Evolutionary conservation across 2,113 vertebrate species (phyloP).

Genomic region (Corythornis cristatus): DNA sequence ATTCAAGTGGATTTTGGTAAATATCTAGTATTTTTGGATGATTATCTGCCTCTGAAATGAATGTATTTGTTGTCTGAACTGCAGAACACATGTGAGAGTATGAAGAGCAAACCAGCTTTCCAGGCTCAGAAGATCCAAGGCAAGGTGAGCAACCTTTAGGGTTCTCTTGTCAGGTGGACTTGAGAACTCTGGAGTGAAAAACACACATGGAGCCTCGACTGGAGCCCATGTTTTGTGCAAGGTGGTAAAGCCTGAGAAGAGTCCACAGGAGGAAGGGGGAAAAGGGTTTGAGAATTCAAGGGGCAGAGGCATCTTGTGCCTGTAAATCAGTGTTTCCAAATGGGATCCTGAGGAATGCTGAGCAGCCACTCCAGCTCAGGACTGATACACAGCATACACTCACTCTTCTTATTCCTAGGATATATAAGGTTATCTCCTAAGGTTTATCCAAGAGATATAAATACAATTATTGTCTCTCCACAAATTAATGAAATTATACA

Average conservation of each 20-base stretch:
- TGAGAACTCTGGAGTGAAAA: not conserved
- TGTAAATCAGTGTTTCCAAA: constrained; percentile 1
- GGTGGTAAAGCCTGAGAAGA: not conserved
- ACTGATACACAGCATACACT: not conserved
- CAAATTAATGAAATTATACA: not conserved
- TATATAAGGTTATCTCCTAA: not conserved
- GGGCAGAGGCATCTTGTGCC: not conserved
- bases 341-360: constrained; percentile 4
- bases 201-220: not conserved
- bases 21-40: not conserved
- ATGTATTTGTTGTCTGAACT: not conserved
- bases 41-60: constrained; percentile 1
- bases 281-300: not conserved
- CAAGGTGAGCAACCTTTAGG: constrained; percentile 39
- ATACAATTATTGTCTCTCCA: not conserved
- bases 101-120: not conserved
- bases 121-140: constrained; percentile 50
- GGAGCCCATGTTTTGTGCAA: not conserved
- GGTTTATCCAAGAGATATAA: not conserved
- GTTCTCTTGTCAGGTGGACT: not conserved
- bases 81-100: not conserved
- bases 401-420: not conserved
- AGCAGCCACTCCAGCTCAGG: constrained; percentile 19
- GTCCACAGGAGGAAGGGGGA: not conserved
- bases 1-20: not conserved